Percentiles rank a stretch among this genome's conserved stretches.
phyloP scores from a whole-genome alignment of 2,113 vertebrate genomes.

The Athene cunicularia region DNA sequence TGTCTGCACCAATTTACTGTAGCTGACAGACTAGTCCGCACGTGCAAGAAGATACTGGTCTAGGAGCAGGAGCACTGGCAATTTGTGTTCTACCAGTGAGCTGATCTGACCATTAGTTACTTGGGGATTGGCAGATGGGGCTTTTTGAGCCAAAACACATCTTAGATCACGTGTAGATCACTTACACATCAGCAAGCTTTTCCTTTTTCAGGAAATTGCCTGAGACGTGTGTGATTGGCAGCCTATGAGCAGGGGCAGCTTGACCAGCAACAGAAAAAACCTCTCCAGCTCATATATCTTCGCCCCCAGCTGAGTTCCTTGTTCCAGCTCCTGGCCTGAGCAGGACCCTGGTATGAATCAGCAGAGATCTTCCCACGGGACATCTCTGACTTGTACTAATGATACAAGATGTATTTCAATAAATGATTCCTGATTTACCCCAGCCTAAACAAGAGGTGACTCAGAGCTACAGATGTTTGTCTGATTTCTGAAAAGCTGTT shows the following conservation, averaged over 20 bases:
- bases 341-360: background rate
- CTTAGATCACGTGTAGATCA: background rate
- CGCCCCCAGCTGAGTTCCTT: background rate
- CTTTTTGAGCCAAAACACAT: background rate
- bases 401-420: background rate
- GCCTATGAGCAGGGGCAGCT: background rate
- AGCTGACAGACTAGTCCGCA: background rate
- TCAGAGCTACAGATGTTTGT: background rate
- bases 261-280: background rate
- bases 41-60: background rate
- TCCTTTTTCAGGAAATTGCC: background rate
- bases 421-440: background rate
- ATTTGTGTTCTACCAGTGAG: rapidly evolving
- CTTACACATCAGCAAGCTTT: background rate
- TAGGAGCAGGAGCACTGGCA: no score
- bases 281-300: background rate
- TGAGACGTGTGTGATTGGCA: background rate
- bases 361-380: background rate
- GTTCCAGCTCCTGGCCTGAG: background rate
- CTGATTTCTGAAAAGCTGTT: background rate
- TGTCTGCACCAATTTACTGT: rapidly evolving
- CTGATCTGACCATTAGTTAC: background rate
- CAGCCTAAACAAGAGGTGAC: background rate
- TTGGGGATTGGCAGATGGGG: rapidly evolving
- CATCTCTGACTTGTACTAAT: background rate